Percentiles rank a stretch among this genome's conserved stretches.
Conservation (phyloP, 2,113 vertebrate species). For the Bagarius yarrelli region DNA sequence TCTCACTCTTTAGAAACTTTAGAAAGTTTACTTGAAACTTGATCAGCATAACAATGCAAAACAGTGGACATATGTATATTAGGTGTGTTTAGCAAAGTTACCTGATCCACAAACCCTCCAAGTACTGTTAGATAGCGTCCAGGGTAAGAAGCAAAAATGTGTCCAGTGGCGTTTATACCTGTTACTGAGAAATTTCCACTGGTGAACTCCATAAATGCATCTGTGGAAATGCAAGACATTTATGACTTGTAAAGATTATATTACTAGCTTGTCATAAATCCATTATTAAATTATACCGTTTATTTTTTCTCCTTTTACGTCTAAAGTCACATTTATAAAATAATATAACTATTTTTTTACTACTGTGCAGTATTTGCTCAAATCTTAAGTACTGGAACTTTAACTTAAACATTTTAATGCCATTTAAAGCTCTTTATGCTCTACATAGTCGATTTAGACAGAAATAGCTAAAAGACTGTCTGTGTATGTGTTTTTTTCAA, state of each 20-base stretch:
- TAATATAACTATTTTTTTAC: no score
- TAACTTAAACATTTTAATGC: background rate
- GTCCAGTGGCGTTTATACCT: constrained; percentile 90
- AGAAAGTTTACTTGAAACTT: no score
- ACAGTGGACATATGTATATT: background rate
- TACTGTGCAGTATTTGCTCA: background rate
- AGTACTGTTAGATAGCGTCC: constrained; percentile 79
- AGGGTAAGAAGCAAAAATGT: constrained; percentile 95
- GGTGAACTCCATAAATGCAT: constrained; percentile 86
- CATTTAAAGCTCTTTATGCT: background rate
- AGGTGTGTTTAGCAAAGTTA: constrained; percentile 57
- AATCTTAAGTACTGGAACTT: background rate
- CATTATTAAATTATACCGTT: background rate
- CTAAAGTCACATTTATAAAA: no score
- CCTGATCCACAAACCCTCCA: constrained; percentile 91
- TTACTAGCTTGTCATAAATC: background rate
- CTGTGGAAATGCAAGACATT: constrained; percentile 61
- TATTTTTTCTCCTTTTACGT: no score
- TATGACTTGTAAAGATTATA: background rate
- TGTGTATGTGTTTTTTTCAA: background rate
- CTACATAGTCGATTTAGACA: background rate
- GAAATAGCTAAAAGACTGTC: background rate
- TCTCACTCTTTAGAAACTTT: background rate
- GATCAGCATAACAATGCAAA: background rate
- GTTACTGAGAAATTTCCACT: constrained; percentile 80